These are phyloP conservation scores for Neotoma lepida DNA, from an alignment of 2,113 vertebrate species.

Conservation along the genomic window DNA sequence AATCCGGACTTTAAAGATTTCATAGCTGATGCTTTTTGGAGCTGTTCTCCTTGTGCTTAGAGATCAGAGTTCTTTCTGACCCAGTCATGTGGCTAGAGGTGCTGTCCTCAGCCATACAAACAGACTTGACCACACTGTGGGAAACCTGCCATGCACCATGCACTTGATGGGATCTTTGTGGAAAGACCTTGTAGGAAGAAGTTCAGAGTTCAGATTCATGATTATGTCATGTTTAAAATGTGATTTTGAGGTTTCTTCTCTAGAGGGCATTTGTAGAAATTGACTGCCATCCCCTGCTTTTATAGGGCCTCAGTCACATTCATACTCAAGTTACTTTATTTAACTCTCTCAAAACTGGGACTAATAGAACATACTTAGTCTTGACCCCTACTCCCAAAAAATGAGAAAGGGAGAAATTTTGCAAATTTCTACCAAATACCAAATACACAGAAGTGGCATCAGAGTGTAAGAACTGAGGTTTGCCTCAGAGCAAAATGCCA, in stretches of 20 bases:
- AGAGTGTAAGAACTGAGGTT: not conserved
- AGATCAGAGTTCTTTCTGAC: not conserved
- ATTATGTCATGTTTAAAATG: not conserved
- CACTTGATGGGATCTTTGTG: not conserved
- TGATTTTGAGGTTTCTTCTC: not conserved
- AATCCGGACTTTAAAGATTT: not conserved
- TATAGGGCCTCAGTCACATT: not conserved
- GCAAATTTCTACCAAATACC: not conserved
- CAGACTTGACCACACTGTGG: not conserved
- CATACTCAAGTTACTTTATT: not conserved
- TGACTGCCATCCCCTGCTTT: not conserved
- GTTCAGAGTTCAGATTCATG: not conserved
- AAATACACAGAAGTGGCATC: not conserved
- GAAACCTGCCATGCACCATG: no score
- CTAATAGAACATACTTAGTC: not conserved
- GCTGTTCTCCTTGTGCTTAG: not conserved
- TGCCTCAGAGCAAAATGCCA: not conserved
- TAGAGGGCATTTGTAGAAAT: not conserved
- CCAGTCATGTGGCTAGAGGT: not conserved
- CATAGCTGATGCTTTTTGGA: not conserved
- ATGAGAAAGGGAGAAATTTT: not conserved
- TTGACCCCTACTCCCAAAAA: not conserved
- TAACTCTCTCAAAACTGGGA: no score
- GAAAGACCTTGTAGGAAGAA: not conserved
- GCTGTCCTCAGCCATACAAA: not conserved